A percentile compares a stretch with the other conserved stretches of the same genome.
phyloP scores from a whole-genome alignment of 2,113 vertebrate genomes.

The Gymnorhina tibicen region DNA sequence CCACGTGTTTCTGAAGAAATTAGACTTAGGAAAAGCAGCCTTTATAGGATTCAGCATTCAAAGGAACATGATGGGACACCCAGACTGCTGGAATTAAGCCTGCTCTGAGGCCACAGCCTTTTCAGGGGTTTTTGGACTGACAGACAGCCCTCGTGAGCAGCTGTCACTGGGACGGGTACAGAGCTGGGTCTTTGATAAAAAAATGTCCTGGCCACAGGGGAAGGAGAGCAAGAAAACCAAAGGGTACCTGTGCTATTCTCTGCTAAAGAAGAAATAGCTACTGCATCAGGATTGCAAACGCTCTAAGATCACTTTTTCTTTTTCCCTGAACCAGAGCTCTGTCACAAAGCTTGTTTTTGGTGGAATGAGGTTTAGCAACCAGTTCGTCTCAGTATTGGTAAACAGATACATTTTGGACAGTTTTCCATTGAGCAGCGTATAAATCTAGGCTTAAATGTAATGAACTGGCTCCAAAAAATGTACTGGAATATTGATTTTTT shows the following conservation, averaged over 20 bases:
- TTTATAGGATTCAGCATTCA: background rate
- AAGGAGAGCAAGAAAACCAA: background rate
- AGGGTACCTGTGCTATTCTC: background rate
- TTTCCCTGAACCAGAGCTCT: background rate
- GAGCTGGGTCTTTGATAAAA: background rate
- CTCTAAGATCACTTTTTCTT: background rate
- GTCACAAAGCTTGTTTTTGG: background rate
- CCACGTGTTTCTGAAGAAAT: background rate
- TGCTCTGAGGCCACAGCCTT: background rate
- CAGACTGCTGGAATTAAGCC: background rate
- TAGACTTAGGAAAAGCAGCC: background rate
- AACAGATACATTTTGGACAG: background rate
- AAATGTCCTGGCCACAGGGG: background rate
- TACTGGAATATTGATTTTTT: constrained; percentile 30
- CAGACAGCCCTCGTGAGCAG: background rate
- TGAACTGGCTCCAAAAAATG: constrained; percentile 13
- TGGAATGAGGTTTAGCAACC: background rate
- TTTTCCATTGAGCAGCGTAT: background rate
- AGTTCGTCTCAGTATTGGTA: background rate
- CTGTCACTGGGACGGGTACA: background rate
- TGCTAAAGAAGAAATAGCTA: background rate
- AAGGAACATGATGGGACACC: background rate
- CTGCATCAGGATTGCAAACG: background rate
- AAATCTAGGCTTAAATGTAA: constrained; percentile 3
- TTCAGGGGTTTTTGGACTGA: background rate